Base-by-base conservation (phyloP, 2,113 vertebrate genomes). In the Turnix velox region DNA sequence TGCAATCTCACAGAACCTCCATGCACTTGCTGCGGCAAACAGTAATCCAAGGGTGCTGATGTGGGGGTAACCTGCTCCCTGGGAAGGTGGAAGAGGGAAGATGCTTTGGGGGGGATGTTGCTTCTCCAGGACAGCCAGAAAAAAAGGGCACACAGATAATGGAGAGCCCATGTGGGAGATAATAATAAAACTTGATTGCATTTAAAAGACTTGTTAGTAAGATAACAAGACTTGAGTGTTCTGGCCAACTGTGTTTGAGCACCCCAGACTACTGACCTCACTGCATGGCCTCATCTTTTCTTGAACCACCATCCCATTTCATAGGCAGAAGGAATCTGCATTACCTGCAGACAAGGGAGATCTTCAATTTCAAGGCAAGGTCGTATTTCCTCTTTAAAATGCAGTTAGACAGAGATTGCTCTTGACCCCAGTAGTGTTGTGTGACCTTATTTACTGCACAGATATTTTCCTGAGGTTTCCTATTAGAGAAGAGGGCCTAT, bases 371-470 rank as follows among this genome's bases (percentile, higher is more conserved):
- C 80, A 40, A 80, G 52, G 48, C 59, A 77, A 93, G 61, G 79
- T 74, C 48, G 17, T 78, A 74, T 90, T 90, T 94, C 68, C 83
- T 88, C 76, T 88, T 88, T 86, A 90, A 93, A 92, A 77, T 48
- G 85, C 52, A 42, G 59, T 40, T 51, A 84, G 71, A 33, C 3
- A 67, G 90, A 90, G 85, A 86, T 88, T 84, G 83, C 65, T 88
- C 46, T 78, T 90, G 93, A 95, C 88, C 90, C 73, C 72, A 86
- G 73, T 76, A 93, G 83, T 48, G 5, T 93, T 92, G 5, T 7
- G 30, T 88, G 95, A 92, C 88, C 93, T 88, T 84, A 63, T 85
- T 65, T 68, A 42, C 24, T 46, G 17, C 58, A 43, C 30, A 22
- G 75, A 49, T 76, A 39, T 59, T 93, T 95, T 80, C 54, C 71